Evolutionary conservation across 1,140 invertebrate species (phyloP), one percentile per base, ranked within the genome.

Genomic region (Uloborus diversus): DNA sequence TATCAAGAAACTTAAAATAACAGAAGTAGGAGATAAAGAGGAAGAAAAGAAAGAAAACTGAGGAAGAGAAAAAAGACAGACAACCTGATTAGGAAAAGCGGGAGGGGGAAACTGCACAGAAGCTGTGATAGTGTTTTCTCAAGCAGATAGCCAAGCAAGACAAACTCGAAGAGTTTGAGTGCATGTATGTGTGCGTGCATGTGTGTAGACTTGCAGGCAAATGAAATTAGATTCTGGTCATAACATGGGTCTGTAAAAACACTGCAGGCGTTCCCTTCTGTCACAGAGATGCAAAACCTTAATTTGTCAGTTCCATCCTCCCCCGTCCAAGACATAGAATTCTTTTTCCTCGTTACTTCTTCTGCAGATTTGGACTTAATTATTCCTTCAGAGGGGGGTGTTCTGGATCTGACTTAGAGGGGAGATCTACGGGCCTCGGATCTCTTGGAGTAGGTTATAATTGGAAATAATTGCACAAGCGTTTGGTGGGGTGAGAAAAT

Each of bases 1-100:
- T 65, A 78, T 78, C 73, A 65, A 78, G 73, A 66, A 78, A 78
- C 73, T 78, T 78, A 78, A 78, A 78, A 78, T 78, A 78, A 78
- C 73, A 78, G 73, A 78, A 78, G 61, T 66, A 30, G 73, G 62
- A 65, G 73, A 78, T 78, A 78, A 78, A 66, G 68, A 70, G 68
- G 51, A 73, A n/a, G 62, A 56, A n/a, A n/a, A 42, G 27, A 51
- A 66, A n/a, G n/a, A n/a, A n/a, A n/a, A n/a, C n/a, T n/a, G n/a
- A n/a, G n/a, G 62, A 56, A n/a, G 9, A 42, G 27, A 51, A 66
- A 65, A 66, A 78, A 75, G 30, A 33, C 30, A 27, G 33, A 35
- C 61, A 78, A 78, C 73, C 73, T 78, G 73, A 78, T 78, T 78
- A 78, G 73, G 33, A 59, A 47, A 73, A 62, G 37, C 62, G 73